A percentile compares a stretch with the other conserved stretches of the same genome.
Conservation (phyloP, 2,113 vertebrate species). For the Naja naja region DNA sequence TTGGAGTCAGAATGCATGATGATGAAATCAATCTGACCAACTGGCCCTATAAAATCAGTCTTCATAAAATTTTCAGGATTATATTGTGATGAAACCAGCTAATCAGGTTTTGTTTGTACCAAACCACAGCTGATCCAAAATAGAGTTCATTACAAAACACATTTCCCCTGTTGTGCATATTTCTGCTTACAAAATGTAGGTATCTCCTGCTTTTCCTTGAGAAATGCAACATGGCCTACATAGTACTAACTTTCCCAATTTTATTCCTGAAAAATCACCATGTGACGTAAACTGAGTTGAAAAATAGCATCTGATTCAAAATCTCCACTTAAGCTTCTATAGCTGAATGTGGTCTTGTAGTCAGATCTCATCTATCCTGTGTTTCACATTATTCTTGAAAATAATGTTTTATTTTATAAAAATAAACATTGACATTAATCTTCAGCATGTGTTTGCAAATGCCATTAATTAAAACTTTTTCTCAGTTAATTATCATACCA, state of each 20-base stretch:
- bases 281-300: background rate
- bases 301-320: background rate
- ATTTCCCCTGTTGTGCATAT: background rate
- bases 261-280: background rate
- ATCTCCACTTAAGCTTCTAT: background rate
- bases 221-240: background rate
- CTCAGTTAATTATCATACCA: conserved; percentile 65
- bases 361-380: background rate
- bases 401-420: conserved; percentile 38
- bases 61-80: background rate
- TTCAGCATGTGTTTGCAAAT: conserved; percentile 63
- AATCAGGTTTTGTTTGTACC: background rate
- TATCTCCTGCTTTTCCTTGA: background rate
- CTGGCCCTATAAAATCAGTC: background rate
- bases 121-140: background rate
- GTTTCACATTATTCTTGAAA: background rate
- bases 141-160: background rate
- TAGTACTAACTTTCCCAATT: background rate
- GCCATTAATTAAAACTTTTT: conserved; percentile 67
- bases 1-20: background rate
- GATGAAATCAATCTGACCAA: background rate
- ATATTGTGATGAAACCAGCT: background rate
- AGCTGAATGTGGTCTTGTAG: background rate
- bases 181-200: background rate
- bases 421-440: conserved; percentile 54